Base-by-base conservation (phyloP, 2,113 vertebrate species). In the Ctenodactylus gundi region DNA sequence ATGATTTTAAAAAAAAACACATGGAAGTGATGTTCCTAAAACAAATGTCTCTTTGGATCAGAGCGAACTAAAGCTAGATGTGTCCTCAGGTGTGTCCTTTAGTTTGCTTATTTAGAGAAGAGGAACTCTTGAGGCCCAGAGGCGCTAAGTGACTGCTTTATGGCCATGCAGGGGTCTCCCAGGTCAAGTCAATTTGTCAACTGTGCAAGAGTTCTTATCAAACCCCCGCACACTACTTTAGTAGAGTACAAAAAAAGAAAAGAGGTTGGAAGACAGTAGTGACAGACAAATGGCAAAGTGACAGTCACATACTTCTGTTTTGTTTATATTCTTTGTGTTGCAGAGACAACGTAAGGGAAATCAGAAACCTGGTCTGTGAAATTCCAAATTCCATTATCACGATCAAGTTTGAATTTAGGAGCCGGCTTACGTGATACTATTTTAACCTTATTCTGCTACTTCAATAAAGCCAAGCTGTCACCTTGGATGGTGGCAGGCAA, bases 401-500 rank as follows among this genome's bases (percentile, higher is more conserved):
- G 25, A 81, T 70, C 53, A 62, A 67, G 53, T n/a, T n/a, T 44
- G 39, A 78, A 88, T 12, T 25, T 51, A 91, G 75, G 29, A 76
- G 23, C 18, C 34, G 60, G 23, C 27, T 57, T 65, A 57, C 62
- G 10, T 64, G 6, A 75, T 31, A 58, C 9, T 46, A 60, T 75
- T 93, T 94, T 65, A 94, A 85, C 57, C 55, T 87, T 73, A 85
- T 67, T 80, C 70, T 94, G 57, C 82, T 88, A 94, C 49, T 93
- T 62, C 92, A 96, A 89, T 76, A 76, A 97, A 94, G 83, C 68
- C 92, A 94, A 97, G 88, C 96, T 84, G 46, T 98, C 95, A 90
- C 78, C 83, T 96, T 93, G 93, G 64, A 83, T 68, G 95, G 95
- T 96, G 92, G 82, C 90, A 95, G 92, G 90, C 77, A 97, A 97